Percentiles rank a stretch among this genome's conserved stretches.
Evolutionary conservation across 2,113 vertebrate species (phyloP).

Genomic region (Catagonus wagneri): DNA sequence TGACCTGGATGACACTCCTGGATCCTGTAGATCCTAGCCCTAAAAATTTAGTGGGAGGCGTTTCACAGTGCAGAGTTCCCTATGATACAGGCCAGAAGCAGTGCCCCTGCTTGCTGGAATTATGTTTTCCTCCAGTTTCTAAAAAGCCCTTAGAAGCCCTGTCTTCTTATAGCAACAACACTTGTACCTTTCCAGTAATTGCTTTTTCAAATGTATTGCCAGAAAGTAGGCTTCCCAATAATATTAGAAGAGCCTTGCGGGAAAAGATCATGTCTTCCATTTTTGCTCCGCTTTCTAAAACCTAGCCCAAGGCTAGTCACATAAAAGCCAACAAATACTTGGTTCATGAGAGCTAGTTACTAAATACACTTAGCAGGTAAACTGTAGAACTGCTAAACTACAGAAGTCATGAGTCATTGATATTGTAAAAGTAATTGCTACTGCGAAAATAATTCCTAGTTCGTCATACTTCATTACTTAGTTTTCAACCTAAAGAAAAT

Average conservation of each 20-base stretch:
- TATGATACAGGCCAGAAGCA: neutral
- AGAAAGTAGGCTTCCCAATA: neutral
- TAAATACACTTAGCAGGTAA: conserved; percentile 28
- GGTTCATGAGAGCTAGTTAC: neutral
- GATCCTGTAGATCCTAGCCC: neutral
- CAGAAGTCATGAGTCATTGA: neutral
- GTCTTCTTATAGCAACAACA: neutral
- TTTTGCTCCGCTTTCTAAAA: neutral
- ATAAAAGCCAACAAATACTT: neutral
- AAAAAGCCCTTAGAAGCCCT: neutral
- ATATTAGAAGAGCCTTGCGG: neutral
- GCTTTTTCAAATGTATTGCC: neutral
- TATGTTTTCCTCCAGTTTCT: neutral
- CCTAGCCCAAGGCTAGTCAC: neutral
- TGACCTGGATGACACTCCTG: neutral
- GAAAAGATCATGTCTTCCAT: neutral
- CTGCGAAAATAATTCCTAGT: neutral
- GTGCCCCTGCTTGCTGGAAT: neutral
- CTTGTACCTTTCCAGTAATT: neutral
- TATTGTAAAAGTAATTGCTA: conserved; percentile 43
- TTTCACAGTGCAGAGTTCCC: neutral
- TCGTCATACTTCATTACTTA: conserved; percentile 25
- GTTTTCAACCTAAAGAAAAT: neutral
- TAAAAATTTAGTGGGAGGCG: neutral
- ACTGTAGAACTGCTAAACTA: neutral